Evolutionary conservation across 35 echinoderm and acorn worm species (phyloP).

Genomic region (Lytechinus pictus): DNA sequence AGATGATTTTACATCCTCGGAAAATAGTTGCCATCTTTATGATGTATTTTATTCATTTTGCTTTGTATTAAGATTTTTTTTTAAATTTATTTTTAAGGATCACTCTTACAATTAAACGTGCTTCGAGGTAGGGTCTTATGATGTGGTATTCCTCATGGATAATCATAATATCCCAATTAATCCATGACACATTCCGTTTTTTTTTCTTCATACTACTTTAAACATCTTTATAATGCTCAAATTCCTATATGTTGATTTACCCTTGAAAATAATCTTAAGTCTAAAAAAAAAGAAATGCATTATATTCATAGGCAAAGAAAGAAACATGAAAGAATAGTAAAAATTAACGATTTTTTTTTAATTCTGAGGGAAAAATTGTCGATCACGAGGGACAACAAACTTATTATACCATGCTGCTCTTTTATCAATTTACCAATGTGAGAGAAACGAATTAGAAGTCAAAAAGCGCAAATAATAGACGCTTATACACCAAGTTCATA

Average conservation of each 20-base stretch:
- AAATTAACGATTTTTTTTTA: neutral
- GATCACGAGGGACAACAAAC: neutral
- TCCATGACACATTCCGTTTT: no score
- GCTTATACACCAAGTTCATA: neutral
- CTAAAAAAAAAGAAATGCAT: neutral
- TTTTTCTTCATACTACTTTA: no score
- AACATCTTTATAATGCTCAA: no score
- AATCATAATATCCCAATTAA: no score
- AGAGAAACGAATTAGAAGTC: neutral
- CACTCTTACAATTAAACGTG: no score
- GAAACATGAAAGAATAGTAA: neutral
- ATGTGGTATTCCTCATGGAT: no score
- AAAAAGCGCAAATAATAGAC: constrained; percentile 23
- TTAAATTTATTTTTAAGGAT: no score
- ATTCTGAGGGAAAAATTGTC: neutral
- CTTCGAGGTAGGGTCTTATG: no score
- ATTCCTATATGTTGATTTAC: neutral
- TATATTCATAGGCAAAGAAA: neutral
- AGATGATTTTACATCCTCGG: no score
- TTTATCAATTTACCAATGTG: constrained; percentile 29
- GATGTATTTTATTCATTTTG: no score
- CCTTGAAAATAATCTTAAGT: neutral
- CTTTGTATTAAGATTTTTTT: no score
- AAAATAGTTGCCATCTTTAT: no score
- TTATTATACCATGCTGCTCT: neutral